Evolutionary conservation across 2,113 vertebrate genomes (phyloP).

Genomic region (Ailuropoda melanoleuca): DNA sequence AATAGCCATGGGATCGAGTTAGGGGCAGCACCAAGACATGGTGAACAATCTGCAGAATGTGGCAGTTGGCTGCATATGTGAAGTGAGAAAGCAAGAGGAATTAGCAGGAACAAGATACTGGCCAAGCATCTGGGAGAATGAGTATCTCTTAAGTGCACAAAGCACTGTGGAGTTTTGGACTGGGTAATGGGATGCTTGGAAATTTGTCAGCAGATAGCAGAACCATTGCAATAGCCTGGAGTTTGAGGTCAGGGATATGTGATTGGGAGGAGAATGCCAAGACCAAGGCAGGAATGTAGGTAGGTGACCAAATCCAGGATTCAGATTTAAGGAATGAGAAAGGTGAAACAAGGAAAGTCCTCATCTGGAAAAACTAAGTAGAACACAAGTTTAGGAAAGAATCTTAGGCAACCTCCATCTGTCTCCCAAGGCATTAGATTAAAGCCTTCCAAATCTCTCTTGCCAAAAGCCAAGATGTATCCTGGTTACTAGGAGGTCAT

Average conservation of each 20-base stretch:
- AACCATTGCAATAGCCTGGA: not conserved
- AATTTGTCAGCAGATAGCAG: not conserved
- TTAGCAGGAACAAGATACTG: not conserved
- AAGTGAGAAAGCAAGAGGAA: not conserved
- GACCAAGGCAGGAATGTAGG: not conserved
- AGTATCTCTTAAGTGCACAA: not conserved
- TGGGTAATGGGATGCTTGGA: not conserved
- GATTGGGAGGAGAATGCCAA: not conserved
- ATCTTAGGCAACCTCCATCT: not conserved
- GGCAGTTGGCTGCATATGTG: not conserved
- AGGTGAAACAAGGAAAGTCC: not conserved
- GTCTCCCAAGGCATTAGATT: not conserved
- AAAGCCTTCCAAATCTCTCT: not conserved
- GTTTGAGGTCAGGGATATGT: not conserved
- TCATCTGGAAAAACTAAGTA: not conserved
- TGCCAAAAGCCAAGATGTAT: not conserved
- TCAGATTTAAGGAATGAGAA: not conserved
- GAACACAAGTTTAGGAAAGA: not conserved
- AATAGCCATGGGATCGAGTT: not conserved
- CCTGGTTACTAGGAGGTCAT: not conserved
- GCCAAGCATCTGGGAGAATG: not conserved
- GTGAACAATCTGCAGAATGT: not conserved
- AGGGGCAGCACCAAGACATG: not conserved
- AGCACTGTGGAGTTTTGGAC: not conserved
- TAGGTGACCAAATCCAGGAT: not conserved